Evolutionary conservation across 2,797 vertebrate genomes (phyloP).

Genomic region (Sciurus vulgaris): DNA sequence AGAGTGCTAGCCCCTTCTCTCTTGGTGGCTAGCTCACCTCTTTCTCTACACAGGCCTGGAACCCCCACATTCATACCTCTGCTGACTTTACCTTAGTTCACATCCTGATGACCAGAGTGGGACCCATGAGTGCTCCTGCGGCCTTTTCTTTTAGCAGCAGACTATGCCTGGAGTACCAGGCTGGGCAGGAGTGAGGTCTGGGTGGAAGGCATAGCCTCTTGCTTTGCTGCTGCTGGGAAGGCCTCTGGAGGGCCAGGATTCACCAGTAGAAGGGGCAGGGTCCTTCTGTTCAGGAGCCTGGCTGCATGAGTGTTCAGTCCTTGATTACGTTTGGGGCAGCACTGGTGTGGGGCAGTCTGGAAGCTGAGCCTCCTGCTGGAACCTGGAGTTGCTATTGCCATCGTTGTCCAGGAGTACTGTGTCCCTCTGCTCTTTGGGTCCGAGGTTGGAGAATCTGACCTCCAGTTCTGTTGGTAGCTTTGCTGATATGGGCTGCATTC

Average conservation of each 20-base stretch:
- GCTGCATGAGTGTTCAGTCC: background rate
- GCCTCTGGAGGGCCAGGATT: background rate
- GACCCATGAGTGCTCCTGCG: background rate
- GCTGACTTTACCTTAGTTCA: background rate
- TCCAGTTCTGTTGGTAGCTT: background rate
- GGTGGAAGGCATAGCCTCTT: background rate
- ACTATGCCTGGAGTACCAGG: background rate
- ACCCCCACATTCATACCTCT: background rate
- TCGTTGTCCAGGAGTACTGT: background rate
- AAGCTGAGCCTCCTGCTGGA: background rate
- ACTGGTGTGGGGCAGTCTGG: no score
- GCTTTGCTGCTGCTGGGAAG: background rate
- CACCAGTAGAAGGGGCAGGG: background rate
- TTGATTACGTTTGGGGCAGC: background rate
- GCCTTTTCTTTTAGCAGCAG: background rate
- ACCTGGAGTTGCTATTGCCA: background rate
- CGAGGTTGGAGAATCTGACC: background rate
- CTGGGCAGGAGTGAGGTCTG: background rate
- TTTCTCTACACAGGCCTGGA: background rate
- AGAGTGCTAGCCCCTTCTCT: background rate
- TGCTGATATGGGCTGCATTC: background rate
- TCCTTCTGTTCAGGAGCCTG: background rate
- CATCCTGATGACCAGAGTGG: background rate
- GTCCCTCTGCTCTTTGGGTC: background rate
- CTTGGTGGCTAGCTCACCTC: background rate